Percentiles rank a stretch among this genome's conserved stretches.
These are phyloP conservation scores for Ianthella basta DNA, from an alignment of 37 sponge, comb jelly and placozoan species.

Conservation along the genomic window DNA sequence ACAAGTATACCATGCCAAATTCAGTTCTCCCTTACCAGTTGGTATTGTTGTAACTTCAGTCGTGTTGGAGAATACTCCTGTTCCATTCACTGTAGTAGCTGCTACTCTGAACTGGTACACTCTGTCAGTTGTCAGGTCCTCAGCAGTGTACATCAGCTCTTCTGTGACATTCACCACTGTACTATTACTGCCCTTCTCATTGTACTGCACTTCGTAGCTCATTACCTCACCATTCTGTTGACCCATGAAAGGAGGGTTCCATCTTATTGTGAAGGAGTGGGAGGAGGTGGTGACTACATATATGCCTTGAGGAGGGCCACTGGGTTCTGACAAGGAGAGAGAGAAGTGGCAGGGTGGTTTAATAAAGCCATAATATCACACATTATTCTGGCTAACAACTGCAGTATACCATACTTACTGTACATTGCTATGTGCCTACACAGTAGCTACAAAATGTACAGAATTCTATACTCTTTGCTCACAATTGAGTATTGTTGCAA, in stretches of 20 bases:
- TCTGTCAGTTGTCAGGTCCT: neutral
- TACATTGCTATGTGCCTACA: too few species aligned
- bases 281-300: neutral
- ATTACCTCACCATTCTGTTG: neutral
- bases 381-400: too few species aligned
- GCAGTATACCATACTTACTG: too few species aligned
- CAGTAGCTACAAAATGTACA: too few species aligned
- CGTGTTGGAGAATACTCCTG: neutral
- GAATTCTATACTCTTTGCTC: too few species aligned
- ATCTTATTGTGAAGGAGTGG: neutral
- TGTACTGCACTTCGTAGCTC: conserved; percentile 1
- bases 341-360: neutral
- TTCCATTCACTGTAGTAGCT: conserved; percentile 14
- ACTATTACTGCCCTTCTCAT: neutral
- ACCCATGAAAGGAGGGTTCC: neutral
- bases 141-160: neutral
- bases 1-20: too few species aligned
- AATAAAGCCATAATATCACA: neutral
- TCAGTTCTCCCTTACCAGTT: neutral
- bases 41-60: neutral
- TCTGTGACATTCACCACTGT: neutral
- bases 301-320: neutral
- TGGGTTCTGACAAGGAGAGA: neutral
- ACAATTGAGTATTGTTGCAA: too few species aligned
- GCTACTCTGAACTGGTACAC: conserved; percentile 18